Evolutionary conservation across 2,888 invertebrate species (phyloP).

Genomic region (Epistrophe grossulariae): DNA sequence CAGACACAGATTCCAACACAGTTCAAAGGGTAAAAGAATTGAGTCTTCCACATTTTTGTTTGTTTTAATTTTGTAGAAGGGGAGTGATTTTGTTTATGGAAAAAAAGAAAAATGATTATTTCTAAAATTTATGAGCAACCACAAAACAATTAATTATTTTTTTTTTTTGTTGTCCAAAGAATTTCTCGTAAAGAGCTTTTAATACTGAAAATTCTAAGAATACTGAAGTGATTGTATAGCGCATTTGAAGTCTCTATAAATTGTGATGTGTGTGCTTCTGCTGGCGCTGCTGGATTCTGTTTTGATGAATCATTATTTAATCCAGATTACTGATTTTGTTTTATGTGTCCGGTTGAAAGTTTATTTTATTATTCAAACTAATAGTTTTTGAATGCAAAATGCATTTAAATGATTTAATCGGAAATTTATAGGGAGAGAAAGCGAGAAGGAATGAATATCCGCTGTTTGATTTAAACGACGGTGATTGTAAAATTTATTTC

Average conservation of each 20-base stretch:
- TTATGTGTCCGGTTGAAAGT: not conserved
- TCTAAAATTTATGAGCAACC: conserved; percentile 61
- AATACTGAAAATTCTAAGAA: conserved; percentile 53
- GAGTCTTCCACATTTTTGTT: conserved; percentile 16
- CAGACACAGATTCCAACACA: conserved; percentile 15
- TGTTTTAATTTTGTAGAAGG: not conserved
- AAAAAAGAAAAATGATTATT: conserved; percentile 41
- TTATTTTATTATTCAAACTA: conserved; percentile 2
- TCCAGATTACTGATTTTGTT: conserved; percentile 42
- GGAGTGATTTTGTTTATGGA: conserved; percentile 17
- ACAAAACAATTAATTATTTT: conserved; percentile 59
- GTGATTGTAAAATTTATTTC: not conserved
- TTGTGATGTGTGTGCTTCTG: not conserved
- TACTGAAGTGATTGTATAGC: not conserved
- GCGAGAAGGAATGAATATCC: not conserved
- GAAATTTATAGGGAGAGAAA: not conserved
- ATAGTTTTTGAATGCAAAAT: conserved; percentile 9
- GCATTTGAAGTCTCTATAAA: not conserved
- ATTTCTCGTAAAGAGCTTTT: conserved; percentile 52
- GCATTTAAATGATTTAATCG: conserved; percentile 12
- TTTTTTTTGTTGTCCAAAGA: conserved; percentile 8
- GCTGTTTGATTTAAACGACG: conserved; percentile 10
- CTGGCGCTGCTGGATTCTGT: conserved; percentile 4
- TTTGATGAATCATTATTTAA: conserved; percentile 43
- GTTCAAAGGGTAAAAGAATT: conserved; percentile 49